These are phyloP conservation scores for Actenoides hombroni DNA, from an alignment of 2,113 vertebrate genomes.

Conservation along the genomic window DNA sequence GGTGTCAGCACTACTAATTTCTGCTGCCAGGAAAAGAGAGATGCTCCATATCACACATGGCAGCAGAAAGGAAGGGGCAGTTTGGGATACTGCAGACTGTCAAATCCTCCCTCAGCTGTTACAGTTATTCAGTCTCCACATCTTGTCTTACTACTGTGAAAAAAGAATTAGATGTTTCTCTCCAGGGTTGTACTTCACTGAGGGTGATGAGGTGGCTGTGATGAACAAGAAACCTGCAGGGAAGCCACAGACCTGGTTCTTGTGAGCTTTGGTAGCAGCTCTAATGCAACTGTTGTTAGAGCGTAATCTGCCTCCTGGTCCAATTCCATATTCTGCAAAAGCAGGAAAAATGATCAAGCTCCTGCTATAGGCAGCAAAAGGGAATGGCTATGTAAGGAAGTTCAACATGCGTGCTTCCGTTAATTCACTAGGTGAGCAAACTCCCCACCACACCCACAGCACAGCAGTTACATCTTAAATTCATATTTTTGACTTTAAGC, in stretches of 20 bases:
- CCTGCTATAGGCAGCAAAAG: not conserved
- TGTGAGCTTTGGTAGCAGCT: fast-evolving
- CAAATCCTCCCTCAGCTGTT: not conserved
- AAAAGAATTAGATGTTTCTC: not conserved
- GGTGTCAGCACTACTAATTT: not conserved
- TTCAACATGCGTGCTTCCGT: not conserved
- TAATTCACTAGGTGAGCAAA: not conserved
- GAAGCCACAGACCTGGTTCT: not conserved
- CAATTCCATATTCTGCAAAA: not conserved
- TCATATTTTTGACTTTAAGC: not conserved
- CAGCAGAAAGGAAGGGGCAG: not conserved
- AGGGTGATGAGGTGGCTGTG: not conserved
- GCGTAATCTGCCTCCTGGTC: not conserved
- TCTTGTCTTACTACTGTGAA: not conserved
- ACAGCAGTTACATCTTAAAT: not conserved
- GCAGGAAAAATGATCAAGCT: not conserved
- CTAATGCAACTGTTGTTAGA: not conserved
- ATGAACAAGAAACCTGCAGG: not conserved
- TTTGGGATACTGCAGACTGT: not conserved
- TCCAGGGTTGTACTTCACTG: not conserved
- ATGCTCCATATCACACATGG: not conserved
- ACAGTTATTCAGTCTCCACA: not conserved
- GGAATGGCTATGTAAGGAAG: not conserved
- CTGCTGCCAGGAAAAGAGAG: not conserved
- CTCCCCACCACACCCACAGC: not conserved